Percentiles rank a stretch among this genome's conserved stretches.
These are phyloP conservation scores for Formica selysi DNA, from an alignment of 1,140 invertebrate genomes.

Conservation along the genomic window DNA sequence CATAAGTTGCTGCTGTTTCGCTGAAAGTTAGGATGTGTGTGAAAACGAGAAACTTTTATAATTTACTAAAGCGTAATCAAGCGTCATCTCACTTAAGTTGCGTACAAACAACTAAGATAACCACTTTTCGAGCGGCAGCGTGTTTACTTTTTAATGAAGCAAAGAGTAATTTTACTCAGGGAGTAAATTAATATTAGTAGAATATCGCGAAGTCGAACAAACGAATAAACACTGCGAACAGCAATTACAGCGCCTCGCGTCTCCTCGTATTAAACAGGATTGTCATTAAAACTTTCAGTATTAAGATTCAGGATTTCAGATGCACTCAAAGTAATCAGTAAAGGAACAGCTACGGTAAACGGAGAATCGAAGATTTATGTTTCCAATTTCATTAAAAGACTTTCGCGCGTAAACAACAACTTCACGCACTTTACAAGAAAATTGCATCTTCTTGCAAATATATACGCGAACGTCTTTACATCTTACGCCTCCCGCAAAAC, in stretches of 20 bases:
- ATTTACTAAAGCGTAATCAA: conserved; percentile 45
- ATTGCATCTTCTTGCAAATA: conserved; percentile 1
- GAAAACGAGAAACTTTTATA: conserved; percentile 4
- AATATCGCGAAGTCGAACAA: conserved; percentile 36
- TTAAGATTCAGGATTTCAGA: conserved; percentile 39
- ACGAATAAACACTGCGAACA: conserved; percentile 39
- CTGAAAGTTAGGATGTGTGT: background rate
- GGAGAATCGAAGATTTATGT: conserved; percentile 58
- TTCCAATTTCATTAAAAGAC: conserved; percentile 55
- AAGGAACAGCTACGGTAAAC: background rate
- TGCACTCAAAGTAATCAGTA: conserved; percentile 40
- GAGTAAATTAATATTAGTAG: conserved; percentile 41
- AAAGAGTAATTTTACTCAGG: background rate
- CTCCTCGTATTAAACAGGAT: conserved; percentile 30
- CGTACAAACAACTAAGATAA: conserved; percentile 13
- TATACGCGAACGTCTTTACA: background rate
- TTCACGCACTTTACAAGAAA: conserved; percentile 19
- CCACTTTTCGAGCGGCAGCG: background rate
- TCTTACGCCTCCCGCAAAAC: background rate
- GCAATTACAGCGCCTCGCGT: conserved; percentile 20
- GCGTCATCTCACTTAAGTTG: background rate
- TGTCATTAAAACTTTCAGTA: conserved; percentile 56
- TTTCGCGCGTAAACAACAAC: conserved; percentile 23
- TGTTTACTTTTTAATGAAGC: conserved; percentile 43
- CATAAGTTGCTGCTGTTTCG: background rate